A percentile compares a stretch with the other conserved stretches of the same genome.
These are phyloP conservation scores for Sander lucioperca DNA, from an alignment of 2,113 vertebrate genomes.

Conservation along the genomic window DNA sequence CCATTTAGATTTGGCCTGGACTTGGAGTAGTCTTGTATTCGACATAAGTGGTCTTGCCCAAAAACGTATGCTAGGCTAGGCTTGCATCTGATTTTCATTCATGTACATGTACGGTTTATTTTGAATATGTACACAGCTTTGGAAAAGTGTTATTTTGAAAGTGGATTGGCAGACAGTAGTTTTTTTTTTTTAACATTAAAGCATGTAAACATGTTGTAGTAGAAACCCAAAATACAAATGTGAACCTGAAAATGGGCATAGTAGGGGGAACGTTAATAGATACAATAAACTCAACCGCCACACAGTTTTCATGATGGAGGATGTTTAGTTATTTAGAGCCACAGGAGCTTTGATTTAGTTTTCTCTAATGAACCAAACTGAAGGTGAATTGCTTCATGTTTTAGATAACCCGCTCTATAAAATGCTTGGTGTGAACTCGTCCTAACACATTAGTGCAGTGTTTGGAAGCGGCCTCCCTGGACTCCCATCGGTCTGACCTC, in stretches of 20 bases:
- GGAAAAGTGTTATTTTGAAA: background rate
- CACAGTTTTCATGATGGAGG: background rate
- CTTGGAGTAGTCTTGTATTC: background rate
- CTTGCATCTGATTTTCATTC: background rate
- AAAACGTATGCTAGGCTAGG: background rate
- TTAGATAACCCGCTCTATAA: background rate
- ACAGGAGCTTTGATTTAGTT: background rate
- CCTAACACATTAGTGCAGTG: background rate
- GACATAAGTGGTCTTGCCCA: background rate
- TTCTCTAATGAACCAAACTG: background rate
- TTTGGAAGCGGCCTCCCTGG: background rate
- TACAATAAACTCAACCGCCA: background rate
- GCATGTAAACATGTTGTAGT: too few species aligned
- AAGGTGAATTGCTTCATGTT: background rate
- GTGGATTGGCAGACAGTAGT: background rate
- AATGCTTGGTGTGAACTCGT: background rate
- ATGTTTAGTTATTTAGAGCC: background rate
- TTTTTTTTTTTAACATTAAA: too few species aligned
- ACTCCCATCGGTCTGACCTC: conserved; percentile 6
- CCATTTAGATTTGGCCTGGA: background rate
- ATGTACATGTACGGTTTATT: background rate
- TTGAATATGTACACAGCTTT: background rate
- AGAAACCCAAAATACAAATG: too few species aligned
- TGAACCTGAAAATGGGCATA: too few species aligned
- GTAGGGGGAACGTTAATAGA: background rate